Conservation (phyloP, 2,888 invertebrate species). For the Drosophila recens region DNA sequence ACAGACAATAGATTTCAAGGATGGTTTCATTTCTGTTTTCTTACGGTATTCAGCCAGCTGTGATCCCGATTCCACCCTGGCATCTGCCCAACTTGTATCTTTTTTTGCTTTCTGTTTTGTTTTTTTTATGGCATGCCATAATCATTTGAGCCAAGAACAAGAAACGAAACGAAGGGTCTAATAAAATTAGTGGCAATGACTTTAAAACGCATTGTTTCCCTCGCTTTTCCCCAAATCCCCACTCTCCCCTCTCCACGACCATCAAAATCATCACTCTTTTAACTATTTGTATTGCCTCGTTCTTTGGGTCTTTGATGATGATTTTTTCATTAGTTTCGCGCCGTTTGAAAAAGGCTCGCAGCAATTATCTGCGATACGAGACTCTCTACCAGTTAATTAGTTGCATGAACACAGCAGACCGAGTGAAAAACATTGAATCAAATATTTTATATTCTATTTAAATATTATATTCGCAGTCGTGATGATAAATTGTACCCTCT, state of each 20-base stretch:
- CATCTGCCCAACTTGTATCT: slow-evolving; percentile 30
- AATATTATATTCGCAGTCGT: slow-evolving; percentile 53
- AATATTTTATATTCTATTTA: slow-evolving; percentile 39
- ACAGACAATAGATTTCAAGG: slow-evolving; percentile 78
- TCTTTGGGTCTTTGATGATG: slow-evolving; percentile 45
- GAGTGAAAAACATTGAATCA: slow-evolving; percentile 28
- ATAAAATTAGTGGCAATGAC: slow-evolving; percentile 75
- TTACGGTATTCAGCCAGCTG: slow-evolving; percentile 47
- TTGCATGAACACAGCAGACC: slow-evolving; percentile 25
- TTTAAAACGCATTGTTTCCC: slow-evolving; percentile 63
- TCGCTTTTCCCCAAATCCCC: background rate
- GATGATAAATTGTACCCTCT: slow-evolving; percentile 47
- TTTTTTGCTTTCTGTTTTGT: slow-evolving; percentile 5
- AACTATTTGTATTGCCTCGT: slow-evolving; percentile 33
- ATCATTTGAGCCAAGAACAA: slow-evolving; percentile 66
- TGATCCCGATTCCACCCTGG: slow-evolving; percentile 21
- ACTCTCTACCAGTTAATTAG: slow-evolving; percentile 53
- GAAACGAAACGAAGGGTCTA: slow-evolving; percentile 47
- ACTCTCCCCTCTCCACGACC: background rate
- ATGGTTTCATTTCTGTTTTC: slow-evolving; percentile 71
- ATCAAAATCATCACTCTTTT: slow-evolving; percentile 7
- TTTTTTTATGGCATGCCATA: slow-evolving; percentile 67
- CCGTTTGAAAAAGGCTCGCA: slow-evolving; percentile 55
- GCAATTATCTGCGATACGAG: slow-evolving; percentile 31
- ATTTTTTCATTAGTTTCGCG: slow-evolving; percentile 63